Conservation (phyloP, 37 sponge, comb jelly and placozoan genomes). For the Chondrosia reniformis region DNA sequence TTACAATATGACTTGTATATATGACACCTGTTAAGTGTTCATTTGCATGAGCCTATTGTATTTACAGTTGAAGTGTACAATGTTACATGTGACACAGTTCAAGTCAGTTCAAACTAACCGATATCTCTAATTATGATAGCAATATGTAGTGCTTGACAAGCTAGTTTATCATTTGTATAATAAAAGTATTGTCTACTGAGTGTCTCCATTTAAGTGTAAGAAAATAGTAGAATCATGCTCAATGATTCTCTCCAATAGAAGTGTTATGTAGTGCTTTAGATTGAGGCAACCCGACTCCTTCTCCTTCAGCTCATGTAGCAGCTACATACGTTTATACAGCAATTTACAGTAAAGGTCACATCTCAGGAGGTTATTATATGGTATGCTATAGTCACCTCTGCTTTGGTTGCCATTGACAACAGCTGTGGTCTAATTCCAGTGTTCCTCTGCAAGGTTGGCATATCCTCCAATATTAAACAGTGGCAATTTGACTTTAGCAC, state of each 20-base stretch:
- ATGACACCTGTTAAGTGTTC: no score
- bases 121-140: no score
- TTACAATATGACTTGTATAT: no score
- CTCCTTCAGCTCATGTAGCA: background rate
- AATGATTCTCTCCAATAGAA: background rate
- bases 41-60: no score
- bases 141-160: no score
- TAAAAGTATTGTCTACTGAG: no score
- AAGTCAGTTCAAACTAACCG: no score
- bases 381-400: background rate
- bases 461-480: background rate
- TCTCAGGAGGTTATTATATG: background rate
- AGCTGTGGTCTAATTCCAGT: conserved; percentile 6
- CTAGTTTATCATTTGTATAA: no score
- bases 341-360: background rate
- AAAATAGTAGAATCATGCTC: background rate
- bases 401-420: background rate
- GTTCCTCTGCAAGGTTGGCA: background rate
- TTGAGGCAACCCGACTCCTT: conserved; percentile 4
- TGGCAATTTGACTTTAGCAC: background rate
- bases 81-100: no score
- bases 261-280: background rate
- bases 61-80: no score
- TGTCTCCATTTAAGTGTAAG: background rate
- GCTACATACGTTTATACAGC: background rate